phyloP scores from a whole-genome alignment of 2,113 vertebrate genomes.

The Raja brachyura region DNA sequence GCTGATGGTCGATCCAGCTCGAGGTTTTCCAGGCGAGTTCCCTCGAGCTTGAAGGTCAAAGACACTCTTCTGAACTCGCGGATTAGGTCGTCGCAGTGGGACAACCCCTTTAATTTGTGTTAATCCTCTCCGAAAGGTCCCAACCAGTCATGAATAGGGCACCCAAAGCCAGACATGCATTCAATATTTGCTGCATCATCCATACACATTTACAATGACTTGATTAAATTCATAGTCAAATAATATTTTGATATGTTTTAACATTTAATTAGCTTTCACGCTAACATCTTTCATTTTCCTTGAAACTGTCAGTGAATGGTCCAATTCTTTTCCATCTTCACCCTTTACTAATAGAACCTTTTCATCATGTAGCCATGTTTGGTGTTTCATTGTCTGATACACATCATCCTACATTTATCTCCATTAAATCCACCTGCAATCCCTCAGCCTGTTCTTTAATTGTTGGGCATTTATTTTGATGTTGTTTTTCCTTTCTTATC shows the following conservation, averaged over 20 bases:
- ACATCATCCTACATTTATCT: constrained; percentile 17
- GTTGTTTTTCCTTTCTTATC: not conserved
- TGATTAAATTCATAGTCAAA: not conserved
- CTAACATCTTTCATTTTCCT: not conserved
- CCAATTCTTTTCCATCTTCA: constrained; percentile 1
- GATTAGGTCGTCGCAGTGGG: too few species aligned
- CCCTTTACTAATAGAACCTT: not conserved
- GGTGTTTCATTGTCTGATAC: constrained; percentile 4
- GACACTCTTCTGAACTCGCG: too few species aligned
- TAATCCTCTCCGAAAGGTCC: not conserved
- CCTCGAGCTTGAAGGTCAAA: too few species aligned
- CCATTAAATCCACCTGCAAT: constrained; percentile 1
- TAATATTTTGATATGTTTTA: not conserved
- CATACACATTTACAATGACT: not conserved
- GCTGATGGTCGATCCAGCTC: too few species aligned
- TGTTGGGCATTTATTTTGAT: not conserved
- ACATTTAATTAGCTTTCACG: not conserved
- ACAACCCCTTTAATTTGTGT: not conserved
- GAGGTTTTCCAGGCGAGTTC: too few species aligned
- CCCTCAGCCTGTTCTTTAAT: not conserved
- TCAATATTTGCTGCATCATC: not conserved
- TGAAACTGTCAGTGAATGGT: not conserved
- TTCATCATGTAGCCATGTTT: not conserved
- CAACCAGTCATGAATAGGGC: not conserved
- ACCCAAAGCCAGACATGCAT: not conserved